Conservation (phyloP, 2,113 vertebrate genomes). For the Paralichthys olivaceus region DNA sequence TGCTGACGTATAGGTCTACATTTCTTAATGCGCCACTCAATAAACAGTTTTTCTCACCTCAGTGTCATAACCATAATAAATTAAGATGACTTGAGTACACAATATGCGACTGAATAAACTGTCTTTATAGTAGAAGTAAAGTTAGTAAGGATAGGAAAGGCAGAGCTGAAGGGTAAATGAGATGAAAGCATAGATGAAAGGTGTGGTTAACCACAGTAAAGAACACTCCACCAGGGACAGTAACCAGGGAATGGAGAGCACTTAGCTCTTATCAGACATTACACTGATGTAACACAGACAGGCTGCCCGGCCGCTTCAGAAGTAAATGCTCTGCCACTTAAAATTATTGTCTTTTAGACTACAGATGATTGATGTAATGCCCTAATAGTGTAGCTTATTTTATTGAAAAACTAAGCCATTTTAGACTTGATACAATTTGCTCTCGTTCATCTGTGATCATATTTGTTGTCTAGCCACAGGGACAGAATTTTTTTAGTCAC, state of each 20-base stretch:
- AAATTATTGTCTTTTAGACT: slow-evolving; percentile 40
- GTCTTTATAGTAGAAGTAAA: slow-evolving; percentile 18
- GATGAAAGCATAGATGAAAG: slow-evolving; percentile 73
- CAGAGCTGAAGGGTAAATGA: slow-evolving; percentile 48
- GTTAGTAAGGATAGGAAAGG: slow-evolving; percentile 19
- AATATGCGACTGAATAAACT: neutral
- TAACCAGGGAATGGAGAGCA: slow-evolving; percentile 58
- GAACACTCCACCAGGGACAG: slow-evolving; percentile 54
- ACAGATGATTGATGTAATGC: neutral
- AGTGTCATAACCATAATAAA: neutral
- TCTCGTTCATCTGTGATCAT: slow-evolving; percentile 26
- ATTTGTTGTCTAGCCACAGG: neutral
- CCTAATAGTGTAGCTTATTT: neutral
- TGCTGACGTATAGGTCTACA: neutral
- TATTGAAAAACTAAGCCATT: slow-evolving; percentile 1
- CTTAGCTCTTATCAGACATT: slow-evolving; percentile 60
- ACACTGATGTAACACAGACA: slow-evolving; percentile 47
- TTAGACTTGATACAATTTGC: slow-evolving; percentile 14
- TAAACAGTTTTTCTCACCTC: neutral
- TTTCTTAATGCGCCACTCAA: neutral
- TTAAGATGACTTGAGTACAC: neutral
- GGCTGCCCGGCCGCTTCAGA: slow-evolving; percentile 26
- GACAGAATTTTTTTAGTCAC: neutral
- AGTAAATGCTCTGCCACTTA: slow-evolving; percentile 30
- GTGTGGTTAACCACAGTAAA: slow-evolving; percentile 64